phyloP scores from a whole-genome alignment of 2,888 invertebrate species.

The Amiota communis region DNA sequence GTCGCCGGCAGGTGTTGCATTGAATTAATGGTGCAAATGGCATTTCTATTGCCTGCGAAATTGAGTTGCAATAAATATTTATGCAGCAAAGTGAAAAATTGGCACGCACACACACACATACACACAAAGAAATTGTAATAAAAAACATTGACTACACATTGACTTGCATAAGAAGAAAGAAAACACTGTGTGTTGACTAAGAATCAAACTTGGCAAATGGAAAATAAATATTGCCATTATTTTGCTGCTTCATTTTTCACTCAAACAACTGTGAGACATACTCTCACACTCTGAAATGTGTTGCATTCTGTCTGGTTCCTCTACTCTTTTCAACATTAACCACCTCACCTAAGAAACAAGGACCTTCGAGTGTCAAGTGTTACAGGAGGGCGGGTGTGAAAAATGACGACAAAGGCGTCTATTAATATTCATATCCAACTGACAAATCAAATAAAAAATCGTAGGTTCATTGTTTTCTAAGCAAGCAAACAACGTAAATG shows the following conservation, averaged over 20 bases:
- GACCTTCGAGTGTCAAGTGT: too few relatives aligned
- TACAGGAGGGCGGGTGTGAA: not conserved
- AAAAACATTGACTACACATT: slow-evolving; percentile 16
- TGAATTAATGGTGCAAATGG: slow-evolving; percentile 67
- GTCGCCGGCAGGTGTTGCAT: slow-evolving; percentile 64
- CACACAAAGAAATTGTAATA: not conserved
- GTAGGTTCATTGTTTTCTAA: slow-evolving; percentile 46
- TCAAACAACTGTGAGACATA: not conserved
- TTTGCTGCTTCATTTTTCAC: slow-evolving; percentile 46
- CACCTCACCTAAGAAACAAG: too few relatives aligned
- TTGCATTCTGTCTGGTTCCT: not conserved
- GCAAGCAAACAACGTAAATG: slow-evolving; percentile 18
- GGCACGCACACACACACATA: slow-evolving; percentile 56
- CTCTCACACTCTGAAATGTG: not conserved
- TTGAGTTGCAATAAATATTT: slow-evolving; percentile 66
- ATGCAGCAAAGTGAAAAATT: slow-evolving; percentile 65
- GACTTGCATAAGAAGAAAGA: slow-evolving; percentile 13
- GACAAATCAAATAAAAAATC: slow-evolving; percentile 52
- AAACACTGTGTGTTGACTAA: slow-evolving; percentile 21
- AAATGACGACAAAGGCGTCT: slow-evolving; percentile 40
- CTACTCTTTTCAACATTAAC: not conserved
- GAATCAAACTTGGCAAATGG: slow-evolving; percentile 53
- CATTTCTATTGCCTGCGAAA: slow-evolving; percentile 66
- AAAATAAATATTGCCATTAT: slow-evolving; percentile 65
- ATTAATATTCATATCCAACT: slow-evolving; percentile 61